phyloP scores from a whole-genome alignment of 2,888 invertebrate species.

The Crocallis elinguaria region DNA sequence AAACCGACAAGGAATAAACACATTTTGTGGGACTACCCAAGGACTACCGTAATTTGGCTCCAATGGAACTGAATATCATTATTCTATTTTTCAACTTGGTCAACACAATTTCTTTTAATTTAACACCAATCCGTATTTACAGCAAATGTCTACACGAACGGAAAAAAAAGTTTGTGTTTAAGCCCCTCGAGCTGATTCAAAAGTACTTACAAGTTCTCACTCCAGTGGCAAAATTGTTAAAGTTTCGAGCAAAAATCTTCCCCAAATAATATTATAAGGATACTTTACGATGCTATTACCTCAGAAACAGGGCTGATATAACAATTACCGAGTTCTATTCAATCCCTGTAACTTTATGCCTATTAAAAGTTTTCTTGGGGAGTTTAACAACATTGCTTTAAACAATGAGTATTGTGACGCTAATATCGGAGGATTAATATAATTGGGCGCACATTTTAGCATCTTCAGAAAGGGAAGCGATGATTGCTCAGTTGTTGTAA shows the following conservation, averaged over 20 bases:
- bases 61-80: neutral
- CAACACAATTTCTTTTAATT: neutral
- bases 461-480: neutral
- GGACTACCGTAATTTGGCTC: too few relatives aligned
- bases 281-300: constrained; percentile 58
- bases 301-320: constrained; percentile 53
- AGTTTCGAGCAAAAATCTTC: constrained; percentile 55
- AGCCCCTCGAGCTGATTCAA: constrained; percentile 43
- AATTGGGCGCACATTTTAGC: constrained; percentile 48
- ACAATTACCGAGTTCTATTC: constrained; percentile 62
- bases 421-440: constrained; percentile 65
- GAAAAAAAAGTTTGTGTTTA: constrained; percentile 33
- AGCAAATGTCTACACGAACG: constrained; percentile 2
- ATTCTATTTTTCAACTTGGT: neutral
- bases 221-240: constrained; percentile 52
- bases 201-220: constrained; percentile 41
- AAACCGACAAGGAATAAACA: too few relatives aligned
- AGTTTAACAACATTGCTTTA: constrained; percentile 60
- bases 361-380: constrained; percentile 73
- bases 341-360: constrained; percentile 66
- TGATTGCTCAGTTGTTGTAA: neutral
- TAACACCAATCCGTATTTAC: neutral
- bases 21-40: too few relatives aligned
- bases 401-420: constrained; percentile 68
- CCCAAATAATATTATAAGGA: constrained; percentile 55